phyloP scores from a whole-genome alignment of 2,797 vertebrate genomes.

The Anniella stebbinsi region DNA sequence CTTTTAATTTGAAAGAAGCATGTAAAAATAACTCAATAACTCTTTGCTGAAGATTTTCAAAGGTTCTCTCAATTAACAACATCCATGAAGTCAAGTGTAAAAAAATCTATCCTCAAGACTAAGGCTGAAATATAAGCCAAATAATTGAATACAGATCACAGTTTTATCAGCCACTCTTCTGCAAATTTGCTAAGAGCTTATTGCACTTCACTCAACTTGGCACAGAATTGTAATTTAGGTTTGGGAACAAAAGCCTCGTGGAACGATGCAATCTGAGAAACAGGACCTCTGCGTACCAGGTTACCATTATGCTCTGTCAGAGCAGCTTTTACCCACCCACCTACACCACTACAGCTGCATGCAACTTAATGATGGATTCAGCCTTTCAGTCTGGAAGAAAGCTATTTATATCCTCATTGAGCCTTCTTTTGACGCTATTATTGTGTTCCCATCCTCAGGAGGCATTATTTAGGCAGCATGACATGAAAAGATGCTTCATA shows the following conservation, averaged over 20 bases:
- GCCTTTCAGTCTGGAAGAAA: constrained; percentile 57
- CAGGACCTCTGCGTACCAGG: constrained; percentile 61
- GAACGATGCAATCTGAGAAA: constrained; percentile 54
- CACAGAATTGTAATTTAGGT: constrained; percentile 56
- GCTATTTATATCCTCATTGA: constrained; percentile 56
- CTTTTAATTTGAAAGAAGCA: constrained; percentile 28
- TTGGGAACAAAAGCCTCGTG: constrained; percentile 27
- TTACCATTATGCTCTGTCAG: constrained; percentile 61
- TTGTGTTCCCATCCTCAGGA: constrained; percentile 55
- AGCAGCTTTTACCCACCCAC: constrained; percentile 59
- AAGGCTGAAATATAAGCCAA: constrained; percentile 32
- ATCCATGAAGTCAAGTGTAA: neutral
- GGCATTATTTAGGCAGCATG: constrained; percentile 60
- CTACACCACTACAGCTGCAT: constrained; percentile 68
- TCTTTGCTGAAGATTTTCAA: neutral
- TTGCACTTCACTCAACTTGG: constrained; percentile 49
- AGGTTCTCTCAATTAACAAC: neutral
- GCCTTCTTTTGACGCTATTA: constrained; percentile 49
- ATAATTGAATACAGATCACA: constrained; percentile 28
- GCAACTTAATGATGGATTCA: constrained; percentile 59
- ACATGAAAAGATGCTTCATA: constrained; percentile 60
- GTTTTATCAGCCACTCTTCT: constrained; percentile 47
- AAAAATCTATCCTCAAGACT: constrained; percentile 3
- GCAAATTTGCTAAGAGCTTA: constrained; percentile 46
- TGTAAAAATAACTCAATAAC: neutral